Conservation (phyloP, 2,888 invertebrate genomes). For the Chouioia cunea region DNA sequence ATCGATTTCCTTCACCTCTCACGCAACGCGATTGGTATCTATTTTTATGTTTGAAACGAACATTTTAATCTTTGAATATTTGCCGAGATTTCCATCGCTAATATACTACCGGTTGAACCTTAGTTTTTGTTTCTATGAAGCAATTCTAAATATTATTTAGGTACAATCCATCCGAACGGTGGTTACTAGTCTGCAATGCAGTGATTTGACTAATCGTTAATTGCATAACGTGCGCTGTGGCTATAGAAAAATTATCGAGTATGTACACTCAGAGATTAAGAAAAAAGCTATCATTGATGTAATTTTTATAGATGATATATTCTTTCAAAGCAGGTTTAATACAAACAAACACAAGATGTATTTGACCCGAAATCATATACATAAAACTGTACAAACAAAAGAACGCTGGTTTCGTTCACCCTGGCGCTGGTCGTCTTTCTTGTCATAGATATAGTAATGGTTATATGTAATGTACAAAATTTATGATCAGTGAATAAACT, state of each 20-base stretch:
- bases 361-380: neutral
- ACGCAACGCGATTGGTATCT: too few species aligned
- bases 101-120: too few species aligned
- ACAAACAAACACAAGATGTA: neutral
- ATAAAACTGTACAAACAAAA: conserved; percentile 15
- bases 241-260: conserved; percentile 8
- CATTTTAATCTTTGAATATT: too few species aligned
- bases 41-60: too few species aligned
- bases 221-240: conserved; percentile 15
- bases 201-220: conserved; percentile 57
- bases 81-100: too few species aligned
- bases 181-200: conserved; percentile 52
- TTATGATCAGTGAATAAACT: too few species aligned
- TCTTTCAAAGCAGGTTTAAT: conserved; percentile 1
- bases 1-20: too few species aligned
- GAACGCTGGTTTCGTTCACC: conserved; percentile 57
- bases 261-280: neutral
- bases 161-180: conserved; percentile 14
- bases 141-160: conserved; percentile 15
- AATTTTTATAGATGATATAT: neutral
- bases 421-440: conserved; percentile 57
- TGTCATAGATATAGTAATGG: too few species aligned
- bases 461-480: too few species aligned
- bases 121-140: too few species aligned
- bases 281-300: neutral